phyloP scores from a whole-genome alignment of 2,797 vertebrate species.

The Artibeus jamaicensis region DNA sequence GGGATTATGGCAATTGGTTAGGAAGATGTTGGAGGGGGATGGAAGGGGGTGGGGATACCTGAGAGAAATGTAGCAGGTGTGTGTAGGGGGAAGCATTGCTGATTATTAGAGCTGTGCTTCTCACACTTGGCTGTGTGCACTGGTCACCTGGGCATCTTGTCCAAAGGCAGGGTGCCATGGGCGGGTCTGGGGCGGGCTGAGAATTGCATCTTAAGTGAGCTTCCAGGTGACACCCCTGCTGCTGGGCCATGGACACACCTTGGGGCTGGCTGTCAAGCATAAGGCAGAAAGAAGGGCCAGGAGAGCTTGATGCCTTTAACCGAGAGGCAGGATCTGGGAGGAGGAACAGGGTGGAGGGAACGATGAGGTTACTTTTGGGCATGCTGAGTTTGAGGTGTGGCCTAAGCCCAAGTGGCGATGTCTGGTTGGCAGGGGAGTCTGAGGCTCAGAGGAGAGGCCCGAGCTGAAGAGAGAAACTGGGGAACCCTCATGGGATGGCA shows the following conservation, averaged over 20 bases:
- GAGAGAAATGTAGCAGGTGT: neutral
- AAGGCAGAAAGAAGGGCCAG: neutral
- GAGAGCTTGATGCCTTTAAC: neutral
- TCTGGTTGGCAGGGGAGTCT: neutral
- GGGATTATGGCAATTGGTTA: neutral
- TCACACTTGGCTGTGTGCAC: neutral
- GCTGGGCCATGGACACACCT: neutral
- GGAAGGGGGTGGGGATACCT: neutral
- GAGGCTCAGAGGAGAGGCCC: neutral
- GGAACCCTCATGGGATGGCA: neutral
- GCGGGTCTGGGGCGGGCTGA: neutral
- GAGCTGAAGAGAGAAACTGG: neutral
- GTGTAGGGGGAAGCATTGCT: neutral
- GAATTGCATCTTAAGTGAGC: neutral
- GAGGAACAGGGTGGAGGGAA: neutral
- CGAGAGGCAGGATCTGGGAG: neutral
- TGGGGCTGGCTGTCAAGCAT: neutral
- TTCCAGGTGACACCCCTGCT: neutral
- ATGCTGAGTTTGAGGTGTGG: neutral
- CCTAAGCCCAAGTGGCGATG: neutral
- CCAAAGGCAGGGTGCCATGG: neutral
- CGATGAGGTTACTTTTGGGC: neutral
- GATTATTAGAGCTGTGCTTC: neutral
- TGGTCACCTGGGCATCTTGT: neutral
- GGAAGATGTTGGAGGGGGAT: neutral